A percentile compares a stretch with the other conserved stretches of the same genome.
These are phyloP conservation scores for Xestia xanthographa DNA, from an alignment of 2,888 invertebrate species.

Conservation along the genomic window DNA sequence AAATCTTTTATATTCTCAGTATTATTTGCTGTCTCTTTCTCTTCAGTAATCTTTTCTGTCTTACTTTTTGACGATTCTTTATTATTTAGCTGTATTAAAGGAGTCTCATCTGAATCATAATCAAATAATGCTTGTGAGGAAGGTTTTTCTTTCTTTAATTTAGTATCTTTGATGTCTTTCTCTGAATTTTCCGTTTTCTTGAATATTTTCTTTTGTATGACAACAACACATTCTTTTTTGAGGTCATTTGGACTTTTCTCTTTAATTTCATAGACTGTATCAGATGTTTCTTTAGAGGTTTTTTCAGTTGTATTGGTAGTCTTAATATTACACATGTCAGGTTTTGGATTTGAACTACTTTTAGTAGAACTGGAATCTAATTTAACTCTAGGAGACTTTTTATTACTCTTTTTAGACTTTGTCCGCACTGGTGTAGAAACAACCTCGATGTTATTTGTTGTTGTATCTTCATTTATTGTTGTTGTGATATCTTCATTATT, in stretches of 20 bases:
- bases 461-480: constrained; percentile 29
- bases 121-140: constrained; percentile 77
- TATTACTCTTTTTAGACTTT: constrained; percentile 71
- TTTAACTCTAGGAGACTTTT: constrained; percentile 36
- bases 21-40: background rate
- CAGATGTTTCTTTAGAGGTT: constrained; percentile 7
- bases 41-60: constrained; percentile 17
- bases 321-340: constrained; percentile 2
- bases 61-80: constrained; percentile 55
- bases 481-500: constrained; percentile 18
- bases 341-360: constrained; percentile 12
- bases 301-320: constrained; percentile 15
- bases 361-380: constrained; percentile 34
- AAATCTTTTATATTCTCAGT: background rate
- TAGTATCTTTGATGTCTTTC: constrained; percentile 15
- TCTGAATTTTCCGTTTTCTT: constrained; percentile 69
- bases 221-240: constrained; percentile 86
- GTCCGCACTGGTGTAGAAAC: constrained; percentile 62
- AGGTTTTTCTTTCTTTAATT: constrained; percentile 43
- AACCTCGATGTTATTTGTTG: constrained; percentile 24
- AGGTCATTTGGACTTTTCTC: constrained; percentile 82
- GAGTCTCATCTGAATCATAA: constrained; percentile 84
- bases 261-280: constrained; percentile 57
- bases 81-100: constrained; percentile 77
- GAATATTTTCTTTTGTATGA: constrained; percentile 85